Evolutionary conservation across 2,113 vertebrate genomes (phyloP), one percentile per base, ranked within the genome.

Genomic region (Lophotis ruficrista): DNA sequence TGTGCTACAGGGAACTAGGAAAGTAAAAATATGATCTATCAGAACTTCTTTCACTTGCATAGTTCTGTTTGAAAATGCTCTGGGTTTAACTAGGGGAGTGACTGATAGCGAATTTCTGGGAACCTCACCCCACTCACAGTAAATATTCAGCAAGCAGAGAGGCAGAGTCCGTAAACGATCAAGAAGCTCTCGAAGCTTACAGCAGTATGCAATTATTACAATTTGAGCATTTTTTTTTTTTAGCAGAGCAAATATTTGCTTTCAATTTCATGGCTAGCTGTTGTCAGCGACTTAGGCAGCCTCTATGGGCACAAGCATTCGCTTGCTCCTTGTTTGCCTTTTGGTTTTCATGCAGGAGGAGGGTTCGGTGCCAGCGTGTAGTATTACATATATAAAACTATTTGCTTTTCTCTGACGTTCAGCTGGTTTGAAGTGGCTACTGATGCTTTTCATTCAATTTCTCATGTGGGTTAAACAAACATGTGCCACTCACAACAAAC

Each of bases 241-340:
- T 92, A 94, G 70, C 69, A 50, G 65, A 58, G 87, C 94, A 97
- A 96, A 97, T 96, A 96, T 96, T 97, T 95, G 87, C 89, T 69
- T 81, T 96, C 83, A 89, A 89, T 93, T 95, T 96, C 83, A 96
- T 0, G 6, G 61, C 61, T 94, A 66, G 69, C 72, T 79, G 87
- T 91, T 91, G 69, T 92, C 2, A 7, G 56, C 0, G 2, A 83
- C 4, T 3, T 65, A 53, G 0, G 0, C 1, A 1, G 85, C 64
- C 53, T 92, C 79, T 51, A 22, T 18, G 72, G 86, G 73, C 80
- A 75, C 72, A 89, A 53, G 45, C 87, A 41, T 82, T 87, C 69
- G 43, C 45, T 87, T 54, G 30, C 28, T 87, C 56, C 61, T 51
- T 96, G 96, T 97, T 97, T 96, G 88, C 83, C 65, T 93, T 95